These are phyloP conservation scores for Neopelma chrysocephalum DNA, from an alignment of 2,797 vertebrate species.

Conservation along the genomic window DNA sequence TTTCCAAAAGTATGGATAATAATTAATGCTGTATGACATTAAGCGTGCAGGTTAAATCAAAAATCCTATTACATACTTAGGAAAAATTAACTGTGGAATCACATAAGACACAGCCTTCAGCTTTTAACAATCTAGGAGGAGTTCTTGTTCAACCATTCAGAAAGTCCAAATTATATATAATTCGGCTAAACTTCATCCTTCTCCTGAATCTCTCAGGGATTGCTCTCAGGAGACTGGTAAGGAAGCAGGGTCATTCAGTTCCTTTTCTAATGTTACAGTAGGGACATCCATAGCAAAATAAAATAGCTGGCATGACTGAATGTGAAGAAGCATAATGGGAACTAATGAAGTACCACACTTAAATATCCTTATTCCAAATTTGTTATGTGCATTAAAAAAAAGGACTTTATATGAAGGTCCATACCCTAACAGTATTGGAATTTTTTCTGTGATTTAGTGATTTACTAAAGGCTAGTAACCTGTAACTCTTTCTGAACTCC, in stretches of 20 bases:
- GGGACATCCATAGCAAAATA: neutral
- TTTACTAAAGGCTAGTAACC: slow-evolving; percentile 3
- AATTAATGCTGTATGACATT: slow-evolving; percentile 46
- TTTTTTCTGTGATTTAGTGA: slow-evolving; percentile 13
- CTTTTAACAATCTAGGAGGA: slow-evolving; percentile 9
- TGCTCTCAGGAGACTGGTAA: neutral
- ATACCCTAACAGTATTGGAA: neutral
- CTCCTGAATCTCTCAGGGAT: neutral
- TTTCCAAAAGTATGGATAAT: slow-evolving; percentile 35
- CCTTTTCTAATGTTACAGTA: neutral
- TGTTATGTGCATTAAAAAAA: neutral
- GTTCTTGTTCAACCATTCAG: neutral
- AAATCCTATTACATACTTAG: slow-evolving; percentile 48
- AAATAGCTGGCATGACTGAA: neutral
- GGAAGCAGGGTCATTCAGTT: neutral
- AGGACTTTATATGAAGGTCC: neutral
- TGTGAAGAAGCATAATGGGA: neutral
- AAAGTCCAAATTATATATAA: slow-evolving; percentile 18
- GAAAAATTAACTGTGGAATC: slow-evolving; percentile 56
- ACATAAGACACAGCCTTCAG: slow-evolving; percentile 24
- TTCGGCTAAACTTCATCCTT: neutral
- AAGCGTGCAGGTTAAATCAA: neutral
- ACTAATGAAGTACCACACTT: neutral
- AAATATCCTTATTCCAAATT: neutral
- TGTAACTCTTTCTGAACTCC: neutral